phyloP scores from a whole-genome alignment of 2,113 vertebrate species.

The Gnathonemus echidnorhynchus region DNA sequence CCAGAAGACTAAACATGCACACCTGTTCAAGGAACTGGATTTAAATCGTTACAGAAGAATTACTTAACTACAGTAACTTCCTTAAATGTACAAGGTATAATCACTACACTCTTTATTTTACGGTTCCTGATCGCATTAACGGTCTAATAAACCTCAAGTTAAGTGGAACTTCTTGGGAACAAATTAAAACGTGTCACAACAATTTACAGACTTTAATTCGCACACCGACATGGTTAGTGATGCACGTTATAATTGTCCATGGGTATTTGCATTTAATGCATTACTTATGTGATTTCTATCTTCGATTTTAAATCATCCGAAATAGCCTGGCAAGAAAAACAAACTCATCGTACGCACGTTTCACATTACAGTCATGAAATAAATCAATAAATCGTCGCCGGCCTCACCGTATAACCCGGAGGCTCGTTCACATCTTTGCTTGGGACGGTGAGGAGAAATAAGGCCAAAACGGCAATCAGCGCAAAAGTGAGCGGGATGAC shows the following conservation, averaged over 20 bases:
- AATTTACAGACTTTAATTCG: neutral
- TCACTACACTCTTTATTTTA: neutral
- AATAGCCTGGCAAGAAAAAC: neutral
- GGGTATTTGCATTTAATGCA: neutral
- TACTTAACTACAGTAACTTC: neutral
- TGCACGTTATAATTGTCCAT: neutral
- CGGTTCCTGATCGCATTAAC: neutral
- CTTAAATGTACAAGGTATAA: neutral
- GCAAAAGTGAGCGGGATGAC: constrained; percentile 56
- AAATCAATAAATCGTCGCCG: neutral
- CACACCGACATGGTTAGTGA: neutral
- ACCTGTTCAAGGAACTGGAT: neutral
- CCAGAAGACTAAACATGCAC: neutral
- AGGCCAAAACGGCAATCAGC: constrained; percentile 58
- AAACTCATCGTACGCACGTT: neutral
- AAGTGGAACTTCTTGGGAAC: neutral
- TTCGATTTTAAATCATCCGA: neutral
- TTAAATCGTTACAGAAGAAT: neutral
- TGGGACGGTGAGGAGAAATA: constrained; percentile 73
- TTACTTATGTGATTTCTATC: neutral
- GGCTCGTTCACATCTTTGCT: constrained; percentile 58
- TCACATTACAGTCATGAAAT: neutral
- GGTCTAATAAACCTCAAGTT: neutral
- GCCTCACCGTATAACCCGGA: constrained; percentile 73
- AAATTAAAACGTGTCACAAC: neutral